Conservation (phyloP, 2,888 invertebrate genomes). For the Danaus chrysippus region DNA sequence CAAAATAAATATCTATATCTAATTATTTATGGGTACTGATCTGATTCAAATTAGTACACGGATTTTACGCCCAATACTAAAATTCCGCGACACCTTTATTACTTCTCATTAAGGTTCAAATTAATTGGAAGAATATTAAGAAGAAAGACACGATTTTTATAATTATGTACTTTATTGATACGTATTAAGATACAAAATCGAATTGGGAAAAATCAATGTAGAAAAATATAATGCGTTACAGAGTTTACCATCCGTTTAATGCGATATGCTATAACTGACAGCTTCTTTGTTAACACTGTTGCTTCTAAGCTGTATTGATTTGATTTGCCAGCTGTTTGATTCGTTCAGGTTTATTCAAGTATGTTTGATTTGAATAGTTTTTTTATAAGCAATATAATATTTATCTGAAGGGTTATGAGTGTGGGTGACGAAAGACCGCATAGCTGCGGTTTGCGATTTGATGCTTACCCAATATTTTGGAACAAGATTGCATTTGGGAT, state of each 20-base stretch:
- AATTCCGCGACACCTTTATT: too few relatives aligned
- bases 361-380: neutral
- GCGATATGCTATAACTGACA: slow-evolving; percentile 12
- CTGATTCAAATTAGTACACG: too few relatives aligned
- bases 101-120: too few relatives aligned
- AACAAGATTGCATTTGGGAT: slow-evolving; percentile 7
- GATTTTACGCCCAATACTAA: too few relatives aligned
- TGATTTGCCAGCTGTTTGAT: neutral
- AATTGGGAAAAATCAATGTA: slow-evolving; percentile 12
- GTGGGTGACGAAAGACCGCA: neutral
- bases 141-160: too few relatives aligned
- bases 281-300: neutral
- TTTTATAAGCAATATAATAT: neutral
- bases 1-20: too few relatives aligned
- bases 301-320: neutral
- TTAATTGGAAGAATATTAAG: too few relatives aligned
- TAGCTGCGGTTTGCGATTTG: slow-evolving; percentile 11
- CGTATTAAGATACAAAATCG: too few relatives aligned
- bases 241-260: slow-evolving; percentile 16
- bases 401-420: neutral
- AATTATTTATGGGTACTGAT: too few relatives aligned
- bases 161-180: too few relatives aligned
- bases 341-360: neutral
- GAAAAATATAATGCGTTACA: slow-evolving; percentile 17
- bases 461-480: slow-evolving; percentile 13